phyloP scores from a whole-genome alignment of 1,140 invertebrate species.

The Drosophila mojavensis region DNA sequence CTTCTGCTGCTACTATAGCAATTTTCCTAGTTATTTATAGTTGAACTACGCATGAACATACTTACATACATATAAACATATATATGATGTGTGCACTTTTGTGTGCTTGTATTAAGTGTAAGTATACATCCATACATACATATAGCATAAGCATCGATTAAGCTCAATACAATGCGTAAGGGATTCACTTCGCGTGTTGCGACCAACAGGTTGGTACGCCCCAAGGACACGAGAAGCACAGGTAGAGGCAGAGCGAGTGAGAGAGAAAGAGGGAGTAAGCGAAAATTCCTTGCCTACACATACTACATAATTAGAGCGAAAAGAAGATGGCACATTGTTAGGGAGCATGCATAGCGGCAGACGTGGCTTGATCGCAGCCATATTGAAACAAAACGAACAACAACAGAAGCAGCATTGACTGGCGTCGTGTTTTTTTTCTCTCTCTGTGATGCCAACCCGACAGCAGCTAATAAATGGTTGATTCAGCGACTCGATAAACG shows the following conservation, averaged over 20 bases:
- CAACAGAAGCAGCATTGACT: slow-evolving; percentile 46
- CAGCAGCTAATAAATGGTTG: slow-evolving; percentile 31
- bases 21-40: slow-evolving; percentile 30
- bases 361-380: slow-evolving; percentile 76
- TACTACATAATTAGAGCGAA: slow-evolving; percentile 7
- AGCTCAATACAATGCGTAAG: slow-evolving; percentile 1
- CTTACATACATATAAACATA: not conserved
- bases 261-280: slow-evolving; percentile 13
- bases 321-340: slow-evolving; percentile 1
- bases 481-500: slow-evolving; percentile 64
- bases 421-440: slow-evolving; percentile 57
- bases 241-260: not conserved
- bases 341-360: slow-evolving; percentile 28
- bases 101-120: not conserved
- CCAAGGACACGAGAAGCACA: slow-evolving; percentile 7
- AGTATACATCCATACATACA: slow-evolving; percentile 1
- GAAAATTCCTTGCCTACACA: not conserved
- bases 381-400: slow-evolving; percentile 47
- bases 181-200: slow-evolving; percentile 21
- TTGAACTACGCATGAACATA: slow-evolving; percentile 16
- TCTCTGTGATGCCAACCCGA: slow-evolving; percentile 52
- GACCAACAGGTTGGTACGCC: slow-evolving; percentile 37
- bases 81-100: slow-evolving; percentile 1
- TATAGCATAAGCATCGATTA: slow-evolving; percentile 6
- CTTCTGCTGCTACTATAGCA: not conserved